A percentile compares a stretch with the other conserved stretches of the same genome.
phyloP scores from a whole-genome alignment of 2,888 invertebrate genomes.

The Campoplex capitator region DNA sequence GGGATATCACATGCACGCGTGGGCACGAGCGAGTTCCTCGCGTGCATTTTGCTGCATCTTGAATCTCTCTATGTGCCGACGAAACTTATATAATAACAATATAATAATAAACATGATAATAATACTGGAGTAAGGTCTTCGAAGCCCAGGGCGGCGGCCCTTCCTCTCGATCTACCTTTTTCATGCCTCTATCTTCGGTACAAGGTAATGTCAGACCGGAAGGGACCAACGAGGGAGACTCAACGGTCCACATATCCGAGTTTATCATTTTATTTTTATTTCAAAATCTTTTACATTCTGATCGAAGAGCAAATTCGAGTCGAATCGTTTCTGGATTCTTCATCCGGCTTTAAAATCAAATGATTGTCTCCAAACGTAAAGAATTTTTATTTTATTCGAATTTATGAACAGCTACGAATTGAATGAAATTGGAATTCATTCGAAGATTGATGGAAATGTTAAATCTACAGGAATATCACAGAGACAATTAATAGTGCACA shows the following conservation, averaged over 20 bases:
- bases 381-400: neutral
- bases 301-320: neutral
- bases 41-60: constrained; percentile 43
- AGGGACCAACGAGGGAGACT: constrained; percentile 14
- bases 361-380: neutral
- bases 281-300: neutral
- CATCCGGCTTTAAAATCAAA: neutral
- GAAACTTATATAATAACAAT: constrained; percentile 43
- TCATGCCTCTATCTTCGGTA: constrained; percentile 17
- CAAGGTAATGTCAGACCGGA: constrained; percentile 48
- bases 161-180: constrained; percentile 48
- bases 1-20: constrained; percentile 40
- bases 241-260: neutral
- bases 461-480: neutral
- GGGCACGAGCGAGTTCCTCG: constrained; percentile 50
- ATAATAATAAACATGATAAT: constrained; percentile 35
- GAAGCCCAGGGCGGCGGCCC: constrained; percentile 39
- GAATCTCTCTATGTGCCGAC: constrained; percentile 22
- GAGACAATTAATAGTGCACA: neutral
- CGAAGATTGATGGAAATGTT: neutral
- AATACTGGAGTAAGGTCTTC: constrained; percentile 39
- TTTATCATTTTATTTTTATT: neutral
- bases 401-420: neutral
- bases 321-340: neutral
- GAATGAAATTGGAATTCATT: neutral